phyloP scores from a whole-genome alignment of 2,797 vertebrate genomes.

The Mormyrops attenuatus region DNA sequence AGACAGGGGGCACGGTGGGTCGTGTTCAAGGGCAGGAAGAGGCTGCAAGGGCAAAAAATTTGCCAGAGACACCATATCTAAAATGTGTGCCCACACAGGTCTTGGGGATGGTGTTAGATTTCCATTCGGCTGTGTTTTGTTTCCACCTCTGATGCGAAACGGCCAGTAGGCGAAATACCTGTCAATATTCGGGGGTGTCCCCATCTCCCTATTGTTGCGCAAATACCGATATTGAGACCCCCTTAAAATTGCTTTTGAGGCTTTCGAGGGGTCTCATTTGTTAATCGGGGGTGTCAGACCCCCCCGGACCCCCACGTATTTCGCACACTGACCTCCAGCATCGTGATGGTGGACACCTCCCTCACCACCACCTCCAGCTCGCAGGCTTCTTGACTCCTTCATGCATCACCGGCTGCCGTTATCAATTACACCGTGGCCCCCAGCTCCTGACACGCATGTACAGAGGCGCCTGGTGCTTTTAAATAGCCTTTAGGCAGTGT shows the following conservation, averaged over 20 bases:
- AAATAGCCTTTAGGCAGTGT: slow-evolving; percentile 13
- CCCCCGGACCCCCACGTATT: too few relatives aligned
- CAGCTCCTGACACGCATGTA: background rate
- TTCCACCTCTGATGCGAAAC: slow-evolving; percentile 11
- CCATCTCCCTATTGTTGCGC: too few relatives aligned
- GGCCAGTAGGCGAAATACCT: too few relatives aligned
- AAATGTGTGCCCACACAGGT: background rate
- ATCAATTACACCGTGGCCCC: slow-evolving; percentile 20
- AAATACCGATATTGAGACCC: too few relatives aligned
- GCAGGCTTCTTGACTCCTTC: slow-evolving; percentile 9
- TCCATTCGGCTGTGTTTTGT: slow-evolving; percentile 19
- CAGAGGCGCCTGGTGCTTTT: slow-evolving; percentile 2
- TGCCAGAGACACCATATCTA: slow-evolving; percentile 34
- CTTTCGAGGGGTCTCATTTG: too few relatives aligned
- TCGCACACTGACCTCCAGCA: too few relatives aligned
- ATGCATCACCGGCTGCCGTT: slow-evolving; percentile 9
- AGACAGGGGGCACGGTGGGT: slow-evolving; percentile 31
- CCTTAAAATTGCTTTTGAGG: too few relatives aligned
- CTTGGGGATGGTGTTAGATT: background rate
- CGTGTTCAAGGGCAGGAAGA: background rate
- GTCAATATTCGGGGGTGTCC: too few relatives aligned
- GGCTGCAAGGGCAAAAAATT: background rate
- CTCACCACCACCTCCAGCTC: background rate
- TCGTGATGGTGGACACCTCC: background rate
- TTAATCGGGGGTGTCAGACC: too few relatives aligned